phyloP scores from a whole-genome alignment of 2,888 invertebrate genomes.

The Acrocyrtus sp. region DNA sequence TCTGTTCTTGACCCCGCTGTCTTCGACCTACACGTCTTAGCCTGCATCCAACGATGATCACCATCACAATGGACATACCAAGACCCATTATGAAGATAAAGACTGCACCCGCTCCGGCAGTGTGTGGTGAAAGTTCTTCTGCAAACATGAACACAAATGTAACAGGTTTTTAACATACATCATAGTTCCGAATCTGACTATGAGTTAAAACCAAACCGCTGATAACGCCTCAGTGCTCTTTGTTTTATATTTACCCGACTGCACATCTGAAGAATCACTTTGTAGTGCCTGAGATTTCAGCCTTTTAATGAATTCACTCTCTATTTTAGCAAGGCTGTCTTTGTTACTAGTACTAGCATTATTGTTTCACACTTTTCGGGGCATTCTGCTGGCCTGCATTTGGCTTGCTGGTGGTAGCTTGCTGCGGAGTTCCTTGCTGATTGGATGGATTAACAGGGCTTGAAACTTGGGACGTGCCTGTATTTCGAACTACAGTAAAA shows the following conservation, averaged over 20 bases:
- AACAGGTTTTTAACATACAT: too few species aligned
- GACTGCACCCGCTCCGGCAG: constrained; percentile 59
- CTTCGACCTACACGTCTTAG: constrained; percentile 74
- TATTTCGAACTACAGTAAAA: constrained; percentile 10
- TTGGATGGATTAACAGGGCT: constrained; percentile 29
- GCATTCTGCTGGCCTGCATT: constrained; percentile 10
- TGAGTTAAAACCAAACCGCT: too few species aligned
- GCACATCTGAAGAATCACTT: constrained; percentile 39
- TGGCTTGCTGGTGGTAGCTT: constrained; percentile 27
- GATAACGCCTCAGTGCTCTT: too few species aligned
- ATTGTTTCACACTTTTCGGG: background rate
- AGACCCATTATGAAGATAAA: constrained; percentile 72
- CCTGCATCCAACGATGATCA: constrained; percentile 83
- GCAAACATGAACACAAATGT: background rate
- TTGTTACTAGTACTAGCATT: constrained; percentile 10
- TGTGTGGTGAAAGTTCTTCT: constrained; percentile 51
- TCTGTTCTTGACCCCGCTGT: constrained; percentile 70
- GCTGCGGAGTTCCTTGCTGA: constrained; percentile 13
- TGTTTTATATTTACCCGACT: constrained; percentile 36
- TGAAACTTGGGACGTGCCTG: constrained; percentile 3
- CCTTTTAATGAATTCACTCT: constrained; percentile 47
- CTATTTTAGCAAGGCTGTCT: constrained; percentile 43
- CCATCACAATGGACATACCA: constrained; percentile 81
- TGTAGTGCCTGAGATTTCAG: constrained; percentile 52
- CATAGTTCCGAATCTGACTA: too few species aligned